Conservation (phyloP, 2,888 invertebrate genomes). For the Tinea pellionella region DNA sequence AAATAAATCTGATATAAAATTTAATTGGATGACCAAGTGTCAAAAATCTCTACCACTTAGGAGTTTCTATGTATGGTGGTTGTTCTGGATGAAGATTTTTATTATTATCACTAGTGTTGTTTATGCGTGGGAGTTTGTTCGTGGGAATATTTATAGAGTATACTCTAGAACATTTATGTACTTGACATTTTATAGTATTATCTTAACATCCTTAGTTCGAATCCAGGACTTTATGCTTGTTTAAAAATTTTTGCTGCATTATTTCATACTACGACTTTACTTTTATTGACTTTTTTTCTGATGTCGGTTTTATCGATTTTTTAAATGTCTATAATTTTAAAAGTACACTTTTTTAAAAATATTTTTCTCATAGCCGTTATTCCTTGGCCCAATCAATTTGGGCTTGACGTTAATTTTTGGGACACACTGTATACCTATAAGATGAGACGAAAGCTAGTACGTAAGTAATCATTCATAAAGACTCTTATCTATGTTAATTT, state of each 20-base stretch:
- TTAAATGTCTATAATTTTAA: too few species aligned
- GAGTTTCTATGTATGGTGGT: not conserved
- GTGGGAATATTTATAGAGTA: not conserved
- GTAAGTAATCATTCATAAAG: not conserved
- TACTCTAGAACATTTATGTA: slow-evolving; percentile 4
- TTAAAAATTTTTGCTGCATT: too few species aligned
- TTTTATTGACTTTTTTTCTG: too few species aligned
- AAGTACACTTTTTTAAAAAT: too few species aligned
- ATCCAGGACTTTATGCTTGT: slow-evolving; percentile 12
- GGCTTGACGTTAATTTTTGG: too few species aligned
- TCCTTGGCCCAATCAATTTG: too few species aligned
- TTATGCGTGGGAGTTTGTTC: not conserved
- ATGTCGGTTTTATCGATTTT: too few species aligned
- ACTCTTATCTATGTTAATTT: slow-evolving; percentile 5
- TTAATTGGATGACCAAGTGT: slow-evolving; percentile 2
- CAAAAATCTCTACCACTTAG: not conserved
- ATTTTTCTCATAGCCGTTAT: too few species aligned
- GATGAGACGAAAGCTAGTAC: too few species aligned
- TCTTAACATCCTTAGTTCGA: not conserved
- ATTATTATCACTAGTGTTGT: not conserved
- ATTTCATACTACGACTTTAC: not conserved
- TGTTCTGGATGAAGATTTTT: not conserved
- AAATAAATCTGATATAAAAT: not conserved
- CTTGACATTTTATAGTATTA: slow-evolving; percentile 4
- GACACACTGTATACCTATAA: too few species aligned